Evolutionary conservation across 2,113 vertebrate genomes (phyloP).

Genomic region (Gopherus evgoodei): DNA sequence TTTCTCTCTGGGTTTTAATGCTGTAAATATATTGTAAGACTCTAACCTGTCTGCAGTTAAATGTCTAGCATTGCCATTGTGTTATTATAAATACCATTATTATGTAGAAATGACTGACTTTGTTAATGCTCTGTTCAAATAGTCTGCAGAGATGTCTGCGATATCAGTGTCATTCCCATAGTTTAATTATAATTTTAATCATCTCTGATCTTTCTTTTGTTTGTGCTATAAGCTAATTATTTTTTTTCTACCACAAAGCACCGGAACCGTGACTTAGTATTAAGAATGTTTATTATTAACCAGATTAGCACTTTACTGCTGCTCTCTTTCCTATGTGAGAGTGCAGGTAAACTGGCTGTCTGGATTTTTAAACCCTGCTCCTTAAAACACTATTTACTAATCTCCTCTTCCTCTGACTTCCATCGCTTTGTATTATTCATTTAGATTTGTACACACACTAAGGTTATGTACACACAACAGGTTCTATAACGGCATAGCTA

Average conservation of each 20-base stretch:
- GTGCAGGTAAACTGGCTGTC: neutral
- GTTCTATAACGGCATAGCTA: neutral
- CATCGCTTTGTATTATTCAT: rapidly evolving
- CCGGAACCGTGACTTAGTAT: slow-evolving; percentile 17
- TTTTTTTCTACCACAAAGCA: slow-evolving; percentile 65
- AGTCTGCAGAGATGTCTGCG: slow-evolving; percentile 67
- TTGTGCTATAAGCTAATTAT: slow-evolving; percentile 70
- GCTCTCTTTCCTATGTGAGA: neutral
- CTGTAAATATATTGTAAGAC: slow-evolving; percentile 60
- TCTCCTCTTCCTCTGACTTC: neutral
- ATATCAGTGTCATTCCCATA: slow-evolving; percentile 51
- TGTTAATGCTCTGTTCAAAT: slow-evolving; percentile 52
- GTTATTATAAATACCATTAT: slow-evolving; percentile 74
- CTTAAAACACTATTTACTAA: neutral
- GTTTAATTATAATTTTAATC: slow-evolving; percentile 80
- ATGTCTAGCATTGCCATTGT: slow-evolving; percentile 68
- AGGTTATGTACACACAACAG: neutral
- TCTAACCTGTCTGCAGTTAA: slow-evolving; percentile 68
- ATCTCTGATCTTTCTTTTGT: slow-evolving; percentile 68
- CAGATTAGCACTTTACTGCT: slow-evolving; percentile 30
- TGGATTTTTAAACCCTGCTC: slow-evolving; percentile 13
- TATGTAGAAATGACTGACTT: slow-evolving; percentile 71
- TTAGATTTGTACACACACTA: neutral
- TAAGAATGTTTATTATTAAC: slow-evolving; percentile 70
- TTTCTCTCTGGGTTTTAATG: slow-evolving; percentile 65